Evolutionary conservation across 2,113 vertebrate genomes (phyloP).

Genomic region (Romanogobio albipinnatus): DNA sequence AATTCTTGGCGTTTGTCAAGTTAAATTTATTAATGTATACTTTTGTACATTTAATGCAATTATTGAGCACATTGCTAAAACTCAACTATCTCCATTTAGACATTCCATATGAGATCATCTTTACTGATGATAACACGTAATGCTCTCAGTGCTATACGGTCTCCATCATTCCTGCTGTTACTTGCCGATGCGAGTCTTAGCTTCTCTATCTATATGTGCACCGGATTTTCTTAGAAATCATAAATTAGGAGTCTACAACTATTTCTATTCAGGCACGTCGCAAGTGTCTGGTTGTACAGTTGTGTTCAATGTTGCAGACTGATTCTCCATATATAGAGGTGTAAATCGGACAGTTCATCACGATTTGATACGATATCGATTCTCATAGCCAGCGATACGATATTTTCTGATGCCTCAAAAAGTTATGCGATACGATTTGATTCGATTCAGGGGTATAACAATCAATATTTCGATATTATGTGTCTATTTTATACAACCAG

Average conservation of each 20-base stretch:
- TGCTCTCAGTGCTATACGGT: not conserved
- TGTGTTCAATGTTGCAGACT: not conserved
- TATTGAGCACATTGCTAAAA: not conserved
- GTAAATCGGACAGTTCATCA: too few relatives aligned
- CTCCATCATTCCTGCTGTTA: not conserved
- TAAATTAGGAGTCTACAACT: conserved; percentile 3
- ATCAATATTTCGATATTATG: too few relatives aligned
- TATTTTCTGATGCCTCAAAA: too few relatives aligned
- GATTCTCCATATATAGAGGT: not conserved
- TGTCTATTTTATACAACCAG: too few relatives aligned
- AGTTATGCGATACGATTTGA: too few relatives aligned
- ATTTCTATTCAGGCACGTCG: not conserved
- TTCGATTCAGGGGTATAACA: too few relatives aligned
- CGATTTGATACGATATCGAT: too few relatives aligned
- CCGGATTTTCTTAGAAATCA: conserved; percentile 2
- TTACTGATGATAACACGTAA: not conserved
- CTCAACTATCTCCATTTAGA: not conserved
- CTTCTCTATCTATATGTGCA: not conserved
- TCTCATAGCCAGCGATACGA: too few relatives aligned
- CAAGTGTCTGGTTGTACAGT: not conserved
- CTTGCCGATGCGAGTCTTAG: not conserved
- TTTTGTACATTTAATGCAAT: too few relatives aligned
- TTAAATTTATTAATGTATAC: not conserved
- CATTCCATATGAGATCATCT: not conserved
- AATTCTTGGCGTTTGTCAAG: not conserved